Base-by-base conservation (phyloP, 2,797 vertebrate genomes). In the Sebastes goodei region DNA sequence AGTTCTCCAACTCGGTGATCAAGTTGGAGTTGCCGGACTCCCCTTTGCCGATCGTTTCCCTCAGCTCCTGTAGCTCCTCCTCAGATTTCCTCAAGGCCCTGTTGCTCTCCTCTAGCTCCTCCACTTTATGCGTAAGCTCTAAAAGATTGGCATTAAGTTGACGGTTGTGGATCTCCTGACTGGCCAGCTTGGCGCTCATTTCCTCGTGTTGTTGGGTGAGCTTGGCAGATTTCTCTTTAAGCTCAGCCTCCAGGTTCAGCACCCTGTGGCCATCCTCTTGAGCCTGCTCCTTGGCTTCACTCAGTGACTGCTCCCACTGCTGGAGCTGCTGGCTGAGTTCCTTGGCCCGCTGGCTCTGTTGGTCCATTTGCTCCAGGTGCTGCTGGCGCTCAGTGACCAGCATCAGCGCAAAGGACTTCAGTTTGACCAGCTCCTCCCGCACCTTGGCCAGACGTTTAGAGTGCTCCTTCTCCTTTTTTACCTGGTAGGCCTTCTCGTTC, bases 351-450 rank as follows among this genome's bases (percentile, higher is more conserved):
- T 98, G 97, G 74, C 94, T 97, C 89, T 99, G 98, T 87, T 98
- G 97, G 89, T 97, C 97, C 83, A 99, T 97, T 88, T 99, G 97
- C 78, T 99, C 98, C 80, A 99, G 96, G 90, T 99, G 97, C 93
- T 99, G 97, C 94, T 99, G 98, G 70, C 97, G 97, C 88, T 99
- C 98, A 93, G 99, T 99, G 84, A 99, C 98, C 93, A 99, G 95
- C 98, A 99, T 98, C 88, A 99, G 96, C 82, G 98, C 96, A 89
- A 99, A 99, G 25, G 98, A 99, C 89, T 99, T 99, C 23, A 99
- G 94, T 79, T 99, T 99, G 60, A 99, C 97, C 75, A 99, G 95
- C 89, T 99, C 98, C 78, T 97, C 98, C 80, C 95, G 96, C 65
- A 98, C 93, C 89, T 98, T 99, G 88, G 86, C 93, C 88, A 99